phyloP scores from a whole-genome alignment of 2,888 invertebrate genomes.

The Capitulum mitella region DNA sequence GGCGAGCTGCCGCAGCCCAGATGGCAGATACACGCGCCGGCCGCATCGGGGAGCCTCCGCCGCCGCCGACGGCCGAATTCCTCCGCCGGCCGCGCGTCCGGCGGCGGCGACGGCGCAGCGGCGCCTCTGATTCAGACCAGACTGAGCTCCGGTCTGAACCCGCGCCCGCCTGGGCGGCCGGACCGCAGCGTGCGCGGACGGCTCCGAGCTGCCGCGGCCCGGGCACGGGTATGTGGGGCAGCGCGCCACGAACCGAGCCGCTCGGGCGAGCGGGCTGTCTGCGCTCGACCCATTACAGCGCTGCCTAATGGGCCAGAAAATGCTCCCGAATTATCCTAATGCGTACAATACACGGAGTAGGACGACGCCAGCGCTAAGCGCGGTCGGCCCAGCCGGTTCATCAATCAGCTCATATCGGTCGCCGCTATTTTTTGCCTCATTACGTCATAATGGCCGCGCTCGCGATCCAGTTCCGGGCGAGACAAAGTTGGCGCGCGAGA shows the following conservation, averaged over 20 bases:
- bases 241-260: too few relatives aligned
- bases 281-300: background rate
- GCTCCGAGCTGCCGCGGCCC: too few relatives aligned
- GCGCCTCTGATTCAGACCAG: too few relatives aligned
- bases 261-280: too few relatives aligned
- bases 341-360: background rate
- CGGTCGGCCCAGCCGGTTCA: background rate
- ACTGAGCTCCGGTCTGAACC: too few relatives aligned
- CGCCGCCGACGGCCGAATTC: background rate
- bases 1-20: too few relatives aligned
- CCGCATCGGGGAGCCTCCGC: background rate
- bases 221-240: too few relatives aligned
- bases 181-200: too few relatives aligned
- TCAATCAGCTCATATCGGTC: background rate
- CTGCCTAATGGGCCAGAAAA: background rate
- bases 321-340: conserved; percentile 19
- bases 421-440: conserved; percentile 6
- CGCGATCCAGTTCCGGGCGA: background rate
- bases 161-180: too few relatives aligned
- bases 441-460: background rate
- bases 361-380: background rate
- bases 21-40: background rate
- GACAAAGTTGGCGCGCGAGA: background rate
- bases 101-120: too few relatives aligned
- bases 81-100: background rate